Evolutionary conservation across 2,797 vertebrate species (phyloP).

Genomic region (Megalops cyprinoides): DNA sequence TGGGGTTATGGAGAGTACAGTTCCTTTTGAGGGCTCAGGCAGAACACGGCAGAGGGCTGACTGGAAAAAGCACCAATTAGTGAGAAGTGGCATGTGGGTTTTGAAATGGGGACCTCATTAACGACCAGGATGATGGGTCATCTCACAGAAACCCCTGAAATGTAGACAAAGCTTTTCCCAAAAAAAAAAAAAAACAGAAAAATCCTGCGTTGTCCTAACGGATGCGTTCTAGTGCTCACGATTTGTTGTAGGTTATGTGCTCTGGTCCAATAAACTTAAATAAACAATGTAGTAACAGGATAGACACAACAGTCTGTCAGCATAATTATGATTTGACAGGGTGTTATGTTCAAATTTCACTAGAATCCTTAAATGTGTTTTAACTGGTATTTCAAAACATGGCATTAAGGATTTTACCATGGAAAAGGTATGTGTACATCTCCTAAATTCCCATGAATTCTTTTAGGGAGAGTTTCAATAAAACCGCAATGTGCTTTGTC

Average conservation of each 20-base stretch:
- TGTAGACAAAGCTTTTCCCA: constrained; percentile 10
- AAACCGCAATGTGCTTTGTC: no score
- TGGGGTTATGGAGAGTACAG: constrained; percentile 10
- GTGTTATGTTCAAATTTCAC: not conserved
- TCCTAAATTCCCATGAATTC: no score
- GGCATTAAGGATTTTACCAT: no score
- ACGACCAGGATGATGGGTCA: constrained; percentile 32
- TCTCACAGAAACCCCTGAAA: constrained; percentile 31
- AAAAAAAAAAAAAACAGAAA: not conserved
- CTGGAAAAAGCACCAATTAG: constrained; percentile 49
- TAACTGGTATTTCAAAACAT: no score
- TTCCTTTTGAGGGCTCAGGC: constrained; percentile 25
- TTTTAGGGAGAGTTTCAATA: no score
- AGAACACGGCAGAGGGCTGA: constrained; percentile 9
- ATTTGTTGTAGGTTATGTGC: no score
- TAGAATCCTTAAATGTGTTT: not conserved
- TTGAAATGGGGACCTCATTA: constrained; percentile 45
- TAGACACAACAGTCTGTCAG: no score
- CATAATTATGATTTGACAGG: not conserved
- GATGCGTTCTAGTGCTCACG: no score
- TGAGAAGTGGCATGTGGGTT: constrained; percentile 36
- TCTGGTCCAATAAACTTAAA: not conserved
- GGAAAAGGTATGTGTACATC: no score
- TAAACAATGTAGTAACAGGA: not conserved
- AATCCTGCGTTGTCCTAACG: no score